Evolutionary conservation across 2,113 vertebrate genomes (phyloP), one percentile per base, ranked within the genome.

Genomic region (Pelecanoides urinatrix): DNA sequence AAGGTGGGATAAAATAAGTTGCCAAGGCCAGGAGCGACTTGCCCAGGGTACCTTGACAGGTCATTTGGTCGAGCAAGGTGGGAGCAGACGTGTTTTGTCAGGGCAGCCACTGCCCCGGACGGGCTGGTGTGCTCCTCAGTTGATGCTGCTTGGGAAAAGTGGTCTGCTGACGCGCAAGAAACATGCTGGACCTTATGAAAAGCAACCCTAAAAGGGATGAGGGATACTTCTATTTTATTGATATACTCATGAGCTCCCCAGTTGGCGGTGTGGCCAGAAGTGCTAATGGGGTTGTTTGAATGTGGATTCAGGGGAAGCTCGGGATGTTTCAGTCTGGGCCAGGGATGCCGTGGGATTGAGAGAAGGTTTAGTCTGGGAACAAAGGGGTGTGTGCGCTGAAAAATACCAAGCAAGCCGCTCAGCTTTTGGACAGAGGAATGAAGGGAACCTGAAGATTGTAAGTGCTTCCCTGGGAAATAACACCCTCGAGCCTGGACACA

Each of bases 271-370:
- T 45, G 45, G 13, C 13, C 23, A 56, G 58, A 76, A 86, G 34
- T 13, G 5, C 23, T 34, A n/a, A 65, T 7, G 14, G 10, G 5
- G 0, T 30, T 47, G 14, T 74, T 45, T 62, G 20, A 79, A 38
- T n/a, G 10, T 26, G 50, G 27, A 38, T 74, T 49, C 32, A 76
- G 25, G 29, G 17, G 47, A 38, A 38, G 13, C 19, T 45, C 2
- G 1, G 13, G 22, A 34, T 3, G 3, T 74, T 82, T 90, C 23
- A 25, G 13, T 40, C 30, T 2, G 2, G 23, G 14, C 6, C 49
- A 63, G 62, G 17, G 36, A 50, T 58, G 27, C 13, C 16, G 25
- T 27, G 0, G 0, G 10, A 40, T 16, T 20, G 26, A 80, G 38
- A 74, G 25, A 53, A 58, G 50, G 47, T 67, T 94, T 66, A 42